phyloP scores from a whole-genome alignment of 2,888 invertebrate species.

The Nemurella pictetii region DNA sequence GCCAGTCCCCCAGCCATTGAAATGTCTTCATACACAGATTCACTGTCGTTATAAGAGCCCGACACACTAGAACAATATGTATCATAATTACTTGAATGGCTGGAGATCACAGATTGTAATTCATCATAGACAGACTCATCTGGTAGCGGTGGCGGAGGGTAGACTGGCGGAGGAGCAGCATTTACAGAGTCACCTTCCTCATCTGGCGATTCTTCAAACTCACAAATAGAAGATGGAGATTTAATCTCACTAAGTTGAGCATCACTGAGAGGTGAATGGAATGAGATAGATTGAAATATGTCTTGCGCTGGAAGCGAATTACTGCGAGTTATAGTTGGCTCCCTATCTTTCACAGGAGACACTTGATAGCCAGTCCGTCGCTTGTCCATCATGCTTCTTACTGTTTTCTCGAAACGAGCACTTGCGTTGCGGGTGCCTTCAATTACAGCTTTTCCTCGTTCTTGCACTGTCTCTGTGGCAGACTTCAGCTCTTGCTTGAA shows the following conservation, averaged over 20 bases:
- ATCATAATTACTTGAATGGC: conserved; percentile 42
- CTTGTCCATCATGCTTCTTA: conserved; percentile 50
- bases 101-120: conserved; percentile 52
- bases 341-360: not conserved
- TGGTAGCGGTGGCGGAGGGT: conserved; percentile 62
- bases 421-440: conserved; percentile 65
- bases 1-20: not conserved
- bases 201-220: conserved; percentile 46
- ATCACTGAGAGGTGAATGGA: conserved; percentile 61
- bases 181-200: conserved; percentile 46
- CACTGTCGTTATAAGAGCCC: not conserved
- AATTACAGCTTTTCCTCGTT: conserved; percentile 63
- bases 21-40: conserved; percentile 13
- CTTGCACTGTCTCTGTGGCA: conserved; percentile 56
- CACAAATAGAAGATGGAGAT: conserved; percentile 45
- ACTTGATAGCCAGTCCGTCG: conserved; percentile 42
- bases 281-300: conserved; percentile 67
- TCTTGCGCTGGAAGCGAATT: conserved; percentile 61
- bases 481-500: conserved; percentile 56
- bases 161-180: conserved; percentile 59
- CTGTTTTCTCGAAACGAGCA: conserved; percentile 53
- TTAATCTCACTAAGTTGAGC: conserved; percentile 40
- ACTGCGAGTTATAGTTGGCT: conserved; percentile 49
- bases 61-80: conserved; percentile 28
- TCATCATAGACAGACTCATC: conserved; percentile 61